These are phyloP conservation scores for Pterostichus madidus DNA, from an alignment of 2,888 invertebrate species.

Conservation along the genomic window DNA sequence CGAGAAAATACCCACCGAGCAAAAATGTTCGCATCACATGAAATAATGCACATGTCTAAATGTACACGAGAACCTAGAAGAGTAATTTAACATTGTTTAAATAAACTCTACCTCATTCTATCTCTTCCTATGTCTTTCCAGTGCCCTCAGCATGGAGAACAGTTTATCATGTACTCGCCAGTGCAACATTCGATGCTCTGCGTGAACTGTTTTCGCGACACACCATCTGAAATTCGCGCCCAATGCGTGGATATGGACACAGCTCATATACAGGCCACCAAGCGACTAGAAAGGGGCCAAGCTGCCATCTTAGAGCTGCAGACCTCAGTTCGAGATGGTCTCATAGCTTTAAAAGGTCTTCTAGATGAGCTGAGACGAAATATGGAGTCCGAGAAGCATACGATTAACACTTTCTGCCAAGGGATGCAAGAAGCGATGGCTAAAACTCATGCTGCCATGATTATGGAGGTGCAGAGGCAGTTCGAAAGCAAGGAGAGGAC, in stretches of 20 bases:
- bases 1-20: constrained; percentile 87
- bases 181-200: constrained; percentile 85
- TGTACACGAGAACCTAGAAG: constrained; percentile 84
- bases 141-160: constrained; percentile 85
- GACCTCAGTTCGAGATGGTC: constrained; percentile 84
- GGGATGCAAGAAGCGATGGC: constrained; percentile 83
- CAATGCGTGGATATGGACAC: constrained; percentile 87
- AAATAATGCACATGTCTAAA: constrained; percentile 86
- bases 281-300: constrained; percentile 84
- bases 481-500: constrained; percentile 78
- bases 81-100: constrained; percentile 73
- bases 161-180: constrained; percentile 87
- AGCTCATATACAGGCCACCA: constrained; percentile 85
- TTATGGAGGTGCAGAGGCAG: constrained; percentile 84
- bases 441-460: constrained; percentile 83
- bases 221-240: constrained; percentile 82
- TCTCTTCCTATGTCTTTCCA: constrained; percentile 70
- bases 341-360: constrained; percentile 83
- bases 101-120: not conserved
- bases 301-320: constrained; percentile 76
- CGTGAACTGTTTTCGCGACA: constrained; percentile 87
- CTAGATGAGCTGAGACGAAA: constrained; percentile 84
- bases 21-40: constrained; percentile 88
- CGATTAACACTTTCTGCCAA: constrained; percentile 83
- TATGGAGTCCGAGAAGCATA: constrained; percentile 83